Base-by-base conservation (phyloP, 2,797 vertebrate genomes). In the Psittacula echo region DNA sequence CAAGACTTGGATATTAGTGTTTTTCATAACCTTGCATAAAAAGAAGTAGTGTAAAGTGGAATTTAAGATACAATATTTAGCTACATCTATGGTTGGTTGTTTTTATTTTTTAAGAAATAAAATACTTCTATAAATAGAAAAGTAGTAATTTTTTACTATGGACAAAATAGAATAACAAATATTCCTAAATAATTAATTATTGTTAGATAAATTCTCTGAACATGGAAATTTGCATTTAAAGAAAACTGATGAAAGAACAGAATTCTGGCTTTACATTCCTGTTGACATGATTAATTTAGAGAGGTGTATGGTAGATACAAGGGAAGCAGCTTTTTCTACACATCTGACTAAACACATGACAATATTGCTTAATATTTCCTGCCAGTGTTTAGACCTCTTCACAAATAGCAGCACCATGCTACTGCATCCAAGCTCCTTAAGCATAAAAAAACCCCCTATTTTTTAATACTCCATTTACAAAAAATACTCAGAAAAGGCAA, bases 231-330 rank as follows among this genome's bases (percentile, higher is more conserved):
- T 60, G 39, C 14, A 39, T 4, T 22, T 62, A 41, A 67, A 77
- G 24, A 83, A 56, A 22, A 24, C 2, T 58, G 10, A 32, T 54
- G 2, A 6, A 30, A 44, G 17, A 34, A 39, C 7, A 62, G 20
- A 45, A 50, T 3, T 60, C 24, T 71, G 19, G 7, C 5, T 79
- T 65, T 65, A 20, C 11, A 50, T 60, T 60, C 8, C 18, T 61
- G 4, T 56, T 84, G 34, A 50, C 9, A 32, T 24, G 41, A 60
- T 44, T 60, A 27, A 73, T 67, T 67, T 77, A 68, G 18, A 56
- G 13, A 50, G 1, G 3, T 45, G 10, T 30, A 23, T 39, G n/a
- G 8, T 27, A 87, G 37, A n/a, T 32, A 71, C 0, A 0, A 29
- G 19, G 5, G 6, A 85, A 84, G 34, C 8, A 41, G 26, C 7